A percentile compares a stretch with the other conserved stretches of the same genome.
Evolutionary conservation across 2,888 invertebrate genomes (phyloP).

Genomic region (Tribolium freemani): DNA sequence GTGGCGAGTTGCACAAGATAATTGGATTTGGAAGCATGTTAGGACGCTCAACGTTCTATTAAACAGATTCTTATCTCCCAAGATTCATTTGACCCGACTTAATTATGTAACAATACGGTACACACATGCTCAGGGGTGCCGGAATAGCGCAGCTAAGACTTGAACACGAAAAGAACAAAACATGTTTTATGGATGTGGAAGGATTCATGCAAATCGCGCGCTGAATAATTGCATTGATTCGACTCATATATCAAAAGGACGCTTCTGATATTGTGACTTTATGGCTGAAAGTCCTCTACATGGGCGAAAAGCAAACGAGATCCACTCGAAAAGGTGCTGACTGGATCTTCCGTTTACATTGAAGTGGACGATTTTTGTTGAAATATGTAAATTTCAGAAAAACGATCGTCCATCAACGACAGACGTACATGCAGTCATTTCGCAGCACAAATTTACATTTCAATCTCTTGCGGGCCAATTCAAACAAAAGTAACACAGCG

Average conservation of each 20-base stretch:
- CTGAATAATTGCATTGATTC: constrained; percentile 38
- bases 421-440: constrained; percentile 50
- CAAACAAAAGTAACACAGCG: neutral
- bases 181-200: constrained; percentile 30
- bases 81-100: constrained; percentile 44
- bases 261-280: constrained; percentile 26
- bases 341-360: constrained; percentile 57
- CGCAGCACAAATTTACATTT: constrained; percentile 30
- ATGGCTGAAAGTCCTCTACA: constrained; percentile 21
- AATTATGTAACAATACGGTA: constrained; percentile 43
- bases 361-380: constrained; percentile 65
- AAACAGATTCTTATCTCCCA: constrained; percentile 62
- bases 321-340: constrained; percentile 66
- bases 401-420: constrained; percentile 63
- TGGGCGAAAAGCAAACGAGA: constrained; percentile 58
- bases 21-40: constrained; percentile 63
- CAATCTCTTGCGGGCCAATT: neutral
- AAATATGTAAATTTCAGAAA: constrained; percentile 66
- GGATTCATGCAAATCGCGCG: constrained; percentile 35
- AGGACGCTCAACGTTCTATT: constrained; percentile 59
- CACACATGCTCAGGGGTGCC: constrained; percentile 4
- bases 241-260: constrained; percentile 30
- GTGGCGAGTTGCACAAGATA: constrained; percentile 60
- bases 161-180: neutral
- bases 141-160: neutral